Base-by-base conservation (phyloP, 1,140 invertebrate species). In the Drosophila ironensis region DNA sequence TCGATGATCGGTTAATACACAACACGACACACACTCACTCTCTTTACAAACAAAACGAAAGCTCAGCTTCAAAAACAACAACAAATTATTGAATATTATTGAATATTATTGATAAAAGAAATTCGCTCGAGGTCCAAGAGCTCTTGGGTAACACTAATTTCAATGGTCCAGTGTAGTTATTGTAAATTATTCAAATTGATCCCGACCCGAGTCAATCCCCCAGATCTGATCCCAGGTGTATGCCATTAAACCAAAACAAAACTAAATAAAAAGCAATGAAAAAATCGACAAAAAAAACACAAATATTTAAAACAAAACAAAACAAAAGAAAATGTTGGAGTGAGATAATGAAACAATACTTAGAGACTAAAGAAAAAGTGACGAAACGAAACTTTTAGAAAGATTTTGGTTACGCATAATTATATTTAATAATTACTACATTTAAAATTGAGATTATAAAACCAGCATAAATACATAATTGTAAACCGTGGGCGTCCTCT, bases 331-430 rank as follows among this genome's bases (percentile, higher is more conserved):
- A 72, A 69, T 88, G 87, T 87, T 88, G 78, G 87, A 89, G 87
- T 89, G 87, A 89, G 87, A 88, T 88, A 88, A 89, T 45, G 82
- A 89, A 89, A 89, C 87, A 89, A 89, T 89, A 89, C 87, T 84
- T 89, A 88, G 82, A 88, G 77, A 75, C 66, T 84, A 86, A 86
- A 53, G 66, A 66, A 37, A n/a, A 84, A 84, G 70, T 86, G 74
- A 84, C 47, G 69, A 69, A 69, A 68, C 19, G 45, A 88, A 82
- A 72, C 74, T 76, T 73, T 81, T 81, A 86, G 72, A 80, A 86
- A 75, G 52, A 84, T 82, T 82, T 82, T 82, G 78, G 77, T 72
- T 80, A 80, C 64, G 82, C 64, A 87, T 54, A 69, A 57, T 73
- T 84, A 84, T 75, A 81, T 69, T 76, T 81, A 81, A 84, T 48